These are phyloP conservation scores for Steinernema feltiae DNA, from an alignment of 1,140 invertebrate genomes.

Conservation along the genomic window DNA sequence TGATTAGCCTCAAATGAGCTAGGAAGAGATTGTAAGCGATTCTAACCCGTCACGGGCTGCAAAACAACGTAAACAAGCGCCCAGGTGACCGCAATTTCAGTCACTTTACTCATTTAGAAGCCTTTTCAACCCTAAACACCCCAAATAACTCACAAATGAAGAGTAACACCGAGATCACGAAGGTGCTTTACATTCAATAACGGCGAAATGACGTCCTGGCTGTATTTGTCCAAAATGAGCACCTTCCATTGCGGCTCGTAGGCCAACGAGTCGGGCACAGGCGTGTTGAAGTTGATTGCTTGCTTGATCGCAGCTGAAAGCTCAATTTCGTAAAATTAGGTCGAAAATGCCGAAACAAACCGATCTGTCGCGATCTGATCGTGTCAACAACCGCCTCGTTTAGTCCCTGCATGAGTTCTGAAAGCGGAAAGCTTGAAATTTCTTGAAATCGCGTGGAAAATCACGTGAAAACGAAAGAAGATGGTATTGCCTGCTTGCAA, in stretches of 20 bases:
- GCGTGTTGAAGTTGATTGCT: constrained; percentile 54
- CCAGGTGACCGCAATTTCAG: too few relatives aligned
- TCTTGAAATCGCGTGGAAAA: not conserved
- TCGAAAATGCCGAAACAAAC: constrained; percentile 20
- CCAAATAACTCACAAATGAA: constrained; percentile 75
- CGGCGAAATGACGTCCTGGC: constrained; percentile 96
- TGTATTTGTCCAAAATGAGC: constrained; percentile 85
- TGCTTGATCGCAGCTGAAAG: constrained; percentile 54
- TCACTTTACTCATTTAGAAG: too few relatives aligned
- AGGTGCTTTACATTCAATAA: constrained; percentile 90
- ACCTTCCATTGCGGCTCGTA: constrained; percentile 62
- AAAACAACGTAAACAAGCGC: too few relatives aligned
- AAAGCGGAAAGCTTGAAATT: not conserved
- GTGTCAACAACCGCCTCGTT: constrained; percentile 19
- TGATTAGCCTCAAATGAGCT: too few relatives aligned
- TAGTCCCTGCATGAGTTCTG: constrained; percentile 2
- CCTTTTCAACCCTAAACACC: constrained; percentile 1
- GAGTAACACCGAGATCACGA: constrained; percentile 86
- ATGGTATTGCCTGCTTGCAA: not conserved
- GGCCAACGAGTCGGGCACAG: constrained; percentile 42
- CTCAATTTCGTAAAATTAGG: not conserved
- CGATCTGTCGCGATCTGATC: constrained; percentile 32
- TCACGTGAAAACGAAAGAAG: too few relatives aligned
- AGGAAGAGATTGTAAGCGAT: too few relatives aligned
- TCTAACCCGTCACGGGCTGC: too few relatives aligned